Percentiles rank a stretch among this genome's conserved stretches.
phyloP scores from a whole-genome alignment of 1,140 invertebrate species.

The Drosophila cardini region DNA sequence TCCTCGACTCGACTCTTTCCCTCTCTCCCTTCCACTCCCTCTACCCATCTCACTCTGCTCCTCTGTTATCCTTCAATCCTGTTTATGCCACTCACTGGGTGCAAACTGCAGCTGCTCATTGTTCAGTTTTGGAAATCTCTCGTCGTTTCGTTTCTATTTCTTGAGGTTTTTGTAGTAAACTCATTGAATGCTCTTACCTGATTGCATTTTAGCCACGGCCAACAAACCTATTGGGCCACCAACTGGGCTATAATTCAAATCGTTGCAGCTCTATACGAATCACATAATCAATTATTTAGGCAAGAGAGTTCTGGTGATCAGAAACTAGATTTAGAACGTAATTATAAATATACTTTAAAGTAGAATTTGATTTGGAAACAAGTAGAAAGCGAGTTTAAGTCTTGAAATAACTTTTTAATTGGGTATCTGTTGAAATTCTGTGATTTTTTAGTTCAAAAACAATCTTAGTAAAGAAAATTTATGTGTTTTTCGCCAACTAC shows the following conservation, averaged over 20 bases:
- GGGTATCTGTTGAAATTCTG: no score
- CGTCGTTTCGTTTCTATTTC: background rate
- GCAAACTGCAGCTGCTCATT: conserved; percentile 49
- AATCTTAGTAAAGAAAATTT: no score
- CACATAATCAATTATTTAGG: conserved; percentile 40
- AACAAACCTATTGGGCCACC: conserved; percentile 49
- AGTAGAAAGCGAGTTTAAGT: background rate
- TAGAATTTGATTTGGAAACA: background rate
- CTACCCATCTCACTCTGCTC: background rate
- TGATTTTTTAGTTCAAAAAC: no score
- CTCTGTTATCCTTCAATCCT: conserved; percentile 59
- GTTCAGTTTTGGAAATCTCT: conserved; percentile 19
- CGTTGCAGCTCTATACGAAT: conserved; percentile 26
- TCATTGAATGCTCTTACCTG: conserved; percentile 9
- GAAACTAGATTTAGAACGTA: conserved; percentile 7
- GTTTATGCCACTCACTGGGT: conserved; percentile 39
- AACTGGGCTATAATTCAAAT: conserved; percentile 45
- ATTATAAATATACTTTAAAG: conserved; percentile 8
- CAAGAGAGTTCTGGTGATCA: conserved; percentile 7
- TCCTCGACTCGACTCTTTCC: background rate
- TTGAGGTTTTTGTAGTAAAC: background rate
- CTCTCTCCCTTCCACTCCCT: background rate
- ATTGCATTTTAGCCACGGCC: conserved; percentile 31
- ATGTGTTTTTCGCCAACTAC: no score
- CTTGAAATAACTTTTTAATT: background rate